These are phyloP conservation scores for Bradypodion pumilum DNA, from an alignment of 2,797 vertebrate species.

Conservation along the genomic window DNA sequence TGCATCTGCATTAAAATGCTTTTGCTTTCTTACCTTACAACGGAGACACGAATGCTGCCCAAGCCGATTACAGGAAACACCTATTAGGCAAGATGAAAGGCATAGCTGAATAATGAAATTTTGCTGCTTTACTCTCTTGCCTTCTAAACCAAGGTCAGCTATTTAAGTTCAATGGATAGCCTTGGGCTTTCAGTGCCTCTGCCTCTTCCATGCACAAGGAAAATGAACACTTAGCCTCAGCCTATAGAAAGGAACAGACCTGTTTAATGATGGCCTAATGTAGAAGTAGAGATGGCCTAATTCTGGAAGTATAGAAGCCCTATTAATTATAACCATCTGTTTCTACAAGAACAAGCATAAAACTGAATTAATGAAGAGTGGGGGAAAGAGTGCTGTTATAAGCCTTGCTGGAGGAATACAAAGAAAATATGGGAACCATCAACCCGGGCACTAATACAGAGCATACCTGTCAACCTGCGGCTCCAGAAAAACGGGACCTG, in stretches of 20 bases:
- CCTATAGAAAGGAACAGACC: not conserved
- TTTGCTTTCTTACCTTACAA: slow-evolving; percentile 86
- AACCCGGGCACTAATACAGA: too few species aligned
- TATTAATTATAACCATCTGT: not conserved
- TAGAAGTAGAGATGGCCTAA: not conserved
- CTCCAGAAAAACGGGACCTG: too few species aligned
- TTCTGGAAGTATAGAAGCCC: not conserved
- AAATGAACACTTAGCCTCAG: slow-evolving; percentile 4
- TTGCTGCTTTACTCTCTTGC: slow-evolving; percentile 3
- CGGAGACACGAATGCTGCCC: slow-evolving; percentile 96
- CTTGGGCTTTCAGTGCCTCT: slow-evolving; percentile 1
- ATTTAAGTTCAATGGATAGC: slow-evolving; percentile 20
- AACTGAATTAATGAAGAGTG: not conserved
- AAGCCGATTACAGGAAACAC: slow-evolving; percentile 94
- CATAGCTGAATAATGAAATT: slow-evolving; percentile 27
- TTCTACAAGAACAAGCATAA: not conserved
- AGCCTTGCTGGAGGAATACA: not conserved
- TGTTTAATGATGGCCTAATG: not conserved
- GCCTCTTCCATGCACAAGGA: slow-evolving; percentile 1
- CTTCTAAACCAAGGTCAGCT: slow-evolving; percentile 26
- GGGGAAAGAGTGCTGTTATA: not conserved
- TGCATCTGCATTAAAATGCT: not conserved
- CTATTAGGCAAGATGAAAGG: slow-evolving; percentile 71
- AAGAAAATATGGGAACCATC: not conserved
- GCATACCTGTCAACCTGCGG: too few species aligned